Evolutionary conservation across 2,797 vertebrate species (phyloP).

Genomic region (Tolypeutes matacus): DNA sequence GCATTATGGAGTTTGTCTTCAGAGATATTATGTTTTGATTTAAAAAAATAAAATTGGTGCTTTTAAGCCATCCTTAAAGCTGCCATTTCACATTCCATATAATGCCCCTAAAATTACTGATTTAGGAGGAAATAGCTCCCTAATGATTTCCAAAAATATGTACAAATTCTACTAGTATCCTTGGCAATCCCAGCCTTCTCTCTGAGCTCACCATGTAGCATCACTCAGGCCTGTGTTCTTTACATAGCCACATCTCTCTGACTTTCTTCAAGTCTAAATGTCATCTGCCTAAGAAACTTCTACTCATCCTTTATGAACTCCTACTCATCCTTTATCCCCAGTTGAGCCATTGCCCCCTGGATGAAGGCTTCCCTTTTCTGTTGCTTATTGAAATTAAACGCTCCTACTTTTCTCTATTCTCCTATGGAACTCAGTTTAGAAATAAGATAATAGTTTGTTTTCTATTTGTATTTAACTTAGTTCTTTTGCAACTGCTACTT

Average conservation of each 20-base stretch:
- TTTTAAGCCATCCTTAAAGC: slow-evolving; percentile 29
- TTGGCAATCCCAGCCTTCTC: background rate
- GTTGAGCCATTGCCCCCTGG: background rate
- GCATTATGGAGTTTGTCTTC: slow-evolving; percentile 41
- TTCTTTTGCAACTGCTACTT: slow-evolving; percentile 1
- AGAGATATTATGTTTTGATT: slow-evolving; percentile 50
- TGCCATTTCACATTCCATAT: background rate
- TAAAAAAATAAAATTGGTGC: background rate
- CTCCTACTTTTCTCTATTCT: background rate
- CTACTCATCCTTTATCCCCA: background rate
- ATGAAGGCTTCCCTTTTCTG: background rate
- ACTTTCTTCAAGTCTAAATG: background rate
- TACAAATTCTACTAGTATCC: background rate
- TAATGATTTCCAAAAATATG: background rate
- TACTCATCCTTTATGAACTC: background rate
- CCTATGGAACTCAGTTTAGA: background rate
- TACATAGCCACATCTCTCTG: background rate
- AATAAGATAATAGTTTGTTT: background rate
- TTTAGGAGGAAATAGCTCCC: background rate
- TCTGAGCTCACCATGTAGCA: background rate
- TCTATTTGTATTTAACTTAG: slow-evolving; percentile 7
- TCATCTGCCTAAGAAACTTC: background rate
- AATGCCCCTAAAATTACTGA: background rate
- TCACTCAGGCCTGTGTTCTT: background rate
- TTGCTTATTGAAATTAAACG: background rate